These are phyloP conservation scores for Probaryconus sp. DNA, from an alignment of 1,140 invertebrate genomes.

Conservation along the genomic window DNA sequence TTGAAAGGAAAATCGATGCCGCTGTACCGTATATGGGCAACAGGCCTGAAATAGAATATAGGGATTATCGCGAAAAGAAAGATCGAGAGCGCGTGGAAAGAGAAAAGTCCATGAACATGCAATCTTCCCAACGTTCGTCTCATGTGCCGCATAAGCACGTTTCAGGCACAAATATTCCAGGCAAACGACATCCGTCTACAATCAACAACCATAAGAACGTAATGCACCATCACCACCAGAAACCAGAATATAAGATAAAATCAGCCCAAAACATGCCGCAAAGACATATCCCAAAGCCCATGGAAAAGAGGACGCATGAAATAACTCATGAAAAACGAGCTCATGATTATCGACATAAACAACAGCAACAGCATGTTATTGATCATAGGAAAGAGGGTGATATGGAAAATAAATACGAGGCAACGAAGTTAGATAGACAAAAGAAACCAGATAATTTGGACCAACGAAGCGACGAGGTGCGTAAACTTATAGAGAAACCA, in stretches of 20 bases:
- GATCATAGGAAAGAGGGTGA: slow-evolving; percentile 68
- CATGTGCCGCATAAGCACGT: slow-evolving; percentile 61
- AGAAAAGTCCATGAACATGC: slow-evolving; percentile 55
- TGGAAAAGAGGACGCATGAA: no score
- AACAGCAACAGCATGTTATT: slow-evolving; percentile 32
- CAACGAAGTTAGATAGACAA: slow-evolving; percentile 46
- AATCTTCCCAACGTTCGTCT: slow-evolving; percentile 65
- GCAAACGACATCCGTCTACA: slow-evolving; percentile 64
- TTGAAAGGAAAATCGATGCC: slow-evolving; percentile 5
- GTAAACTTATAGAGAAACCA: slow-evolving; percentile 74
- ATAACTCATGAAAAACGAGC: no score
- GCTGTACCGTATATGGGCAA: neutral
- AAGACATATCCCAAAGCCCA: slow-evolving; percentile 26
- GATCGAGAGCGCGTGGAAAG: slow-evolving; percentile 71
- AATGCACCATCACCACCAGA: slow-evolving; percentile 72
- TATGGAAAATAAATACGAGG: slow-evolving; percentile 63
- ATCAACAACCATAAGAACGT: slow-evolving; percentile 61
- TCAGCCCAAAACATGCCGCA: slow-evolving; percentile 58
- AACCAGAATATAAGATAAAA: slow-evolving; percentile 69
- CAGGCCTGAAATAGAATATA: slow-evolving; percentile 69
- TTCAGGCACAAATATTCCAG: slow-evolving; percentile 54
- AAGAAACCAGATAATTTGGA: slow-evolving; percentile 67
- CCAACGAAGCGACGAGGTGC: slow-evolving; percentile 71
- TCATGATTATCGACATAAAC: slow-evolving; percentile 30
- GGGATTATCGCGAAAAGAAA: slow-evolving; percentile 80